These are phyloP conservation scores for Passer domesticus DNA, from an alignment of 2,113 vertebrate species.

Conservation along the genomic window DNA sequence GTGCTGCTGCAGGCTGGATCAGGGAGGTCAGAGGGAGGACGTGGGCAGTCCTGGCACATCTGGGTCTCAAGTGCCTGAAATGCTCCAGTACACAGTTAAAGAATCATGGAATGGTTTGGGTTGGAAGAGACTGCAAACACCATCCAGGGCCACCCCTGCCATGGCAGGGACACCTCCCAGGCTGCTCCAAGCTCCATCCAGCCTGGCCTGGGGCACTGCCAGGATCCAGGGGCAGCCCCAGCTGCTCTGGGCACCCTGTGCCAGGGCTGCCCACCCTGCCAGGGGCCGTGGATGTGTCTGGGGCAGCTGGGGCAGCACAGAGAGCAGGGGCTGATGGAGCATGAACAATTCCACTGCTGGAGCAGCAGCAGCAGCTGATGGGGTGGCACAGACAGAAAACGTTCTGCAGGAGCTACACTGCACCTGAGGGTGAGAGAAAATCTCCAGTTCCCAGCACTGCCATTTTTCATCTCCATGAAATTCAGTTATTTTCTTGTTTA, in stretches of 20 bases:
- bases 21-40: neutral
- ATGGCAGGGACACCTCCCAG: neutral
- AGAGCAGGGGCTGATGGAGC: neutral
- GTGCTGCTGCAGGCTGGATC: neutral
- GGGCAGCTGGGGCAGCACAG: neutral
- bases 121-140: neutral
- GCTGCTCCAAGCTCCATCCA: neutral
- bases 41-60: neutral
- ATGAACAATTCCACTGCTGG: fast-evolving
- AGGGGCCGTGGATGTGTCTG: neutral
- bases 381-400: neutral
- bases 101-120: neutral
- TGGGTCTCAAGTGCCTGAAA: neutral
- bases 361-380: neutral
- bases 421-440: neutral
- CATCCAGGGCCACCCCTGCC: fast-evolving
- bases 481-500: slow-evolving; percentile 9
- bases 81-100: neutral
- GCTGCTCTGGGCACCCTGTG: neutral
- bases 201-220: neutral
- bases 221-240: neutral
- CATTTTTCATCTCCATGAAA: neutral
- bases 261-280: fast-evolving
- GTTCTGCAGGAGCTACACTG: neutral
- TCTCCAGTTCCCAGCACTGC: neutral